phyloP scores from a whole-genome alignment of 2,797 vertebrate genomes.

The Spea hammondii region DNA sequence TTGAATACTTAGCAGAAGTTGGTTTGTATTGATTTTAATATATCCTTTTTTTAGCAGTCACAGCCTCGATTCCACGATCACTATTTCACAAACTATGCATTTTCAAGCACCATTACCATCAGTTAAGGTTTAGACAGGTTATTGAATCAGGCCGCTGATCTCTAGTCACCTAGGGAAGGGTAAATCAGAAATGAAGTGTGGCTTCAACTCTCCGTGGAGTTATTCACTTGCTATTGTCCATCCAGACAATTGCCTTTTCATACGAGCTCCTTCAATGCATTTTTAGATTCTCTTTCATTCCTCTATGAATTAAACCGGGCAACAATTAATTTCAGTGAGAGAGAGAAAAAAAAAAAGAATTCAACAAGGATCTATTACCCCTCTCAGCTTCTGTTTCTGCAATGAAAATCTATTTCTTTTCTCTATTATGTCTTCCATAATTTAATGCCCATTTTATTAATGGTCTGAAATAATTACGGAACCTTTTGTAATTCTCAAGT shows the following conservation, averaged over 20 bases:
- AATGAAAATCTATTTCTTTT: slow-evolving; percentile 99
- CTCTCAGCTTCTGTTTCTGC: slow-evolving; percentile 98
- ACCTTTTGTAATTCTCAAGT: slow-evolving; percentile 99
- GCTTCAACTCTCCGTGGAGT: slow-evolving; percentile 61
- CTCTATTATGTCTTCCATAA: slow-evolving; percentile 99
- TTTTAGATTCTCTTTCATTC: slow-evolving; percentile 98
- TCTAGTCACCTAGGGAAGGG: slow-evolving; percentile 40
- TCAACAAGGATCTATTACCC: slow-evolving; percentile 99
- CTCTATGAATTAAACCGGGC: slow-evolving; percentile 99
- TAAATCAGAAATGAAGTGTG: slow-evolving; percentile 52
- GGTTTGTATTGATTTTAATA: too few species aligned
- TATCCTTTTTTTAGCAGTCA: too few species aligned
- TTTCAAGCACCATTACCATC: too few species aligned
- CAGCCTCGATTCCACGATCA: too few species aligned
- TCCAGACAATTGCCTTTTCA: slow-evolving; percentile 80
- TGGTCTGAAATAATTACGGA: slow-evolving; percentile 99
- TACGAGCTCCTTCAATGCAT: slow-evolving; percentile 79
- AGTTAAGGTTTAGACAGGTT: too few species aligned
- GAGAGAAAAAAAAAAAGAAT: slow-evolving; percentile 83
- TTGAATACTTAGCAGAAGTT: too few species aligned
- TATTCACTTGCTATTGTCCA: slow-evolving; percentile 80
- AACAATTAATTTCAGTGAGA: slow-evolving; percentile 99
- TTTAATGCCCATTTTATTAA: slow-evolving; percentile 99
- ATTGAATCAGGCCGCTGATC: slow-evolving; percentile 27
- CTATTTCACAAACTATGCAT: too few species aligned